phyloP scores from a whole-genome alignment of 2,888 invertebrate species.

The Drosophila leonis region DNA sequence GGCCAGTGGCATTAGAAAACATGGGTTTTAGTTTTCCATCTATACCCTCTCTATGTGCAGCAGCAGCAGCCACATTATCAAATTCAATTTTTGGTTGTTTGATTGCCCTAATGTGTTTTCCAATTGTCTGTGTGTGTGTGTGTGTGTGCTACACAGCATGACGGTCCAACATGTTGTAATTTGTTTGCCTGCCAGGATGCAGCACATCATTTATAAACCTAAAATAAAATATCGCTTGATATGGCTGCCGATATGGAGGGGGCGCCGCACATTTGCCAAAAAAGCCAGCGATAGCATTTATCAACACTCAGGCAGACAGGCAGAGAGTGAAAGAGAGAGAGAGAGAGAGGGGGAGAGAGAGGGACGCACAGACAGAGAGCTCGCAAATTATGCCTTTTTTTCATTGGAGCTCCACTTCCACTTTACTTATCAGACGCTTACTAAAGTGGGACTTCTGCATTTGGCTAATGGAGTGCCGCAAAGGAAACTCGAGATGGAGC shows the following conservation, averaged over 20 bases:
- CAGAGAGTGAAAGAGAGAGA: neutral
- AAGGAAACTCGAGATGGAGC: slow-evolving; percentile 47
- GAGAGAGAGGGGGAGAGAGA: neutral
- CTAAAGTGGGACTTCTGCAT: slow-evolving; percentile 52
- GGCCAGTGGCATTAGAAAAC: slow-evolving; percentile 75
- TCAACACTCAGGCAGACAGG: slow-evolving; percentile 39
- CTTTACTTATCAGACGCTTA: slow-evolving; percentile 59
- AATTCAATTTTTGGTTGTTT: slow-evolving; percentile 79
- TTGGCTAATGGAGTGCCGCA: slow-evolving; percentile 69
- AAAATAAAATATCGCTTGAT: slow-evolving; percentile 44
- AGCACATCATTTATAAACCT: slow-evolving; percentile 73
- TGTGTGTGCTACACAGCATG: slow-evolving; percentile 49
- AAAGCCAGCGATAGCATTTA: slow-evolving; percentile 64
- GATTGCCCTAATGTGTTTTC: slow-evolving; percentile 79
- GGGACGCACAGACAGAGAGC: slow-evolving; percentile 16
- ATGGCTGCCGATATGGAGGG: slow-evolving; percentile 40
- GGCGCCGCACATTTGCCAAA: slow-evolving; percentile 69
- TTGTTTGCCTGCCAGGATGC: slow-evolving; percentile 67
- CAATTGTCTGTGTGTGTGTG: slow-evolving; percentile 62
- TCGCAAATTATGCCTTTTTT: slow-evolving; percentile 56
- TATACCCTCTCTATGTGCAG: neutral
- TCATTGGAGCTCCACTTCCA: slow-evolving; percentile 43
- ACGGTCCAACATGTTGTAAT: slow-evolving; percentile 72
- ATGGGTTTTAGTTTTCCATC: slow-evolving; percentile 66
- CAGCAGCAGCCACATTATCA: slow-evolving; percentile 63